phyloP scores from a whole-genome alignment of 1,140 invertebrate genomes.

The Ruditapes philippinarum region DNA sequence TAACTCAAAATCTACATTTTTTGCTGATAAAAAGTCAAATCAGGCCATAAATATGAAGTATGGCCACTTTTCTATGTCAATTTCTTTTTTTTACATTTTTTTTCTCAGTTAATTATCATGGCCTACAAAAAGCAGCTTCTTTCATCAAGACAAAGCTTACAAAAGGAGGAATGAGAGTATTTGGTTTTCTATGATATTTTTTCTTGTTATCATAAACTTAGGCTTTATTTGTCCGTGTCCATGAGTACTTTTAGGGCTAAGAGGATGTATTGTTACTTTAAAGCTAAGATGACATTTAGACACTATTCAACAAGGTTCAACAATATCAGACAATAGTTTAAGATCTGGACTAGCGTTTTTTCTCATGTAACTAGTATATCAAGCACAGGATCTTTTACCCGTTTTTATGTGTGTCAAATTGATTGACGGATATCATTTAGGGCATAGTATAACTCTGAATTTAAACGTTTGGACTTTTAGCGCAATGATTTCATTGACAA shows the following conservation, averaged over 20 bases:
- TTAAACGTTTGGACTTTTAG: constrained; percentile 21
- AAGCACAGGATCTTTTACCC: not conserved
- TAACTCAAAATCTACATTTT: too few species aligned
- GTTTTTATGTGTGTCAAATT: not conserved
- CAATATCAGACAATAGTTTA: not conserved
- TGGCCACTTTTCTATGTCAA: too few species aligned
- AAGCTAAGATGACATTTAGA: not conserved
- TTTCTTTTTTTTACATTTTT: too few species aligned
- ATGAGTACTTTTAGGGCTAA: not conserved
- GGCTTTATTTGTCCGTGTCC: not conserved
- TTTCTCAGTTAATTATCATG: too few species aligned
- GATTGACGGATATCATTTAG: not conserved
- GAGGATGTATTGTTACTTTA: not conserved
- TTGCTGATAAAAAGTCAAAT: too few species aligned
- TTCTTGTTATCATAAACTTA: not conserved
- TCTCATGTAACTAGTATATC: constrained; percentile 12
- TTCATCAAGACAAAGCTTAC: not conserved
- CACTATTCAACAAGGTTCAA: too few species aligned
- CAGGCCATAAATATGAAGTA: too few species aligned
- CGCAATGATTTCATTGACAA: constrained; percentile 16
- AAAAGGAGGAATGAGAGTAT: not conserved
- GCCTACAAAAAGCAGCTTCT: not conserved
- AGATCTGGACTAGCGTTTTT: constrained; percentile 21
- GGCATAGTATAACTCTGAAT: constrained; percentile 28
- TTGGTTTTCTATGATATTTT: not conserved